Conservation (phyloP, 2,113 vertebrate genomes). For the Lycaon pictus region DNA sequence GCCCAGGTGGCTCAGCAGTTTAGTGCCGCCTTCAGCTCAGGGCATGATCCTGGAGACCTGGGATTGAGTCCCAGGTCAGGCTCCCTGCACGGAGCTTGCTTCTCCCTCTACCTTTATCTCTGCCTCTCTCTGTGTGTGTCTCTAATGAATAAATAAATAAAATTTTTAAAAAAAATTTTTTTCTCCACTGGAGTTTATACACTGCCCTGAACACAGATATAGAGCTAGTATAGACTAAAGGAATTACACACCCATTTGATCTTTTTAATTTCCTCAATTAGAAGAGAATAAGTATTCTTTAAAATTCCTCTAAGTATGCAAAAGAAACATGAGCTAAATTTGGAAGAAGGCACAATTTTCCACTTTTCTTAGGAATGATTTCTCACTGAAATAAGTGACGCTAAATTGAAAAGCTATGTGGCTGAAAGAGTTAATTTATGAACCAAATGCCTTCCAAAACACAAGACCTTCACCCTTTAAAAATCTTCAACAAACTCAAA, state of each 20-base stretch:
- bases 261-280: slow-evolving; percentile 41
- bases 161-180: too few species aligned
- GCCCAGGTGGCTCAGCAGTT: too few species aligned
- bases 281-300: neutral
- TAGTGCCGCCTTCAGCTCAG: too few species aligned
- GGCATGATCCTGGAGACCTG: too few species aligned
- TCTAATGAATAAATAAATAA: too few species aligned
- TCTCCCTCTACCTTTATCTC: too few species aligned
- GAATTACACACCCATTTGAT: neutral
- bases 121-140: too few species aligned
- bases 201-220: neutral
- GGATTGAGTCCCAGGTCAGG: too few species aligned
- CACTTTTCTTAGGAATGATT: neutral
- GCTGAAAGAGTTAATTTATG: neutral
- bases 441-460: slow-evolving; percentile 30
- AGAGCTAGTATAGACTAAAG: neutral
- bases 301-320: neutral
- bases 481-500: slow-evolving; percentile 32
- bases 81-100: too few species aligned
- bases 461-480: neutral
- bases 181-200: neutral
- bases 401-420: neutral
- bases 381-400: neutral
- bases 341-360: neutral
- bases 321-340: slow-evolving; percentile 1